A percentile compares a stretch with the other conserved stretches of the same genome.
Conservation (phyloP, 1,140 invertebrate species). For the Apis florea region DNA sequence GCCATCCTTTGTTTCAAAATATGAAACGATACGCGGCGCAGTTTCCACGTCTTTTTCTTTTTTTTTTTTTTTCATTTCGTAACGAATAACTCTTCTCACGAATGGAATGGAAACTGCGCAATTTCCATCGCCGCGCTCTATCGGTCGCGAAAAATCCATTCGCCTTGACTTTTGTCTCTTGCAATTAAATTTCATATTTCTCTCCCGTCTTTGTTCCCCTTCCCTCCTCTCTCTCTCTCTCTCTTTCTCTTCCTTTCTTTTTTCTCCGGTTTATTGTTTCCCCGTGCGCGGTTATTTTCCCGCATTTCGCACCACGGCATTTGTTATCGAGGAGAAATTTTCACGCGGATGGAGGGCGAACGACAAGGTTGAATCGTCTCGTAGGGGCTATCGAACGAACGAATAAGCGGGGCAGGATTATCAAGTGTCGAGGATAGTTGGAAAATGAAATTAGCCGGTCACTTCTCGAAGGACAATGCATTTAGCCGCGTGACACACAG, state of each 20-base stretch:
- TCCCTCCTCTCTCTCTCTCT: too few relatives aligned
- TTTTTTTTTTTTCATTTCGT: slow-evolving; percentile 3
- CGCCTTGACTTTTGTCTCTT: slow-evolving; percentile 7
- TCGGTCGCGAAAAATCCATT: slow-evolving; percentile 1
- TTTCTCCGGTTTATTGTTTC: background rate
- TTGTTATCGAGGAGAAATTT: background rate
- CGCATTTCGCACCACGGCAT: background rate
- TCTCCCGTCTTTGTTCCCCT: background rate
- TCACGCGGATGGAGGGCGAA: too few relatives aligned
- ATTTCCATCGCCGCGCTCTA: slow-evolving; percentile 10
- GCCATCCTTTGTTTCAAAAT: slow-evolving; percentile 51
- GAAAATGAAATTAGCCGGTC: slow-evolving; percentile 49
- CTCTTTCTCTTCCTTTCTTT: too few relatives aligned
- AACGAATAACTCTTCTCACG: slow-evolving; percentile 39
- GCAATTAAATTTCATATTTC: slow-evolving; percentile 10
- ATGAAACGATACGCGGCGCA: slow-evolving; percentile 11
- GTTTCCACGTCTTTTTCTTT: slow-evolving; percentile 19
- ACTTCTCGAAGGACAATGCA: slow-evolving; percentile 44
- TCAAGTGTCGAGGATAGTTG: background rate
- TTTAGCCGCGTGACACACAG: slow-evolving; percentile 31
- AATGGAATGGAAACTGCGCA: slow-evolving; percentile 24
- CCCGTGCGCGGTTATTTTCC: background rate
- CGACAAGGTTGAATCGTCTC: background rate
- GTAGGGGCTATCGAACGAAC: background rate
- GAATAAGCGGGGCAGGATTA: slow-evolving; percentile 31